Percentiles rank a stretch among this genome's conserved stretches.
phyloP scores from a whole-genome alignment of 2,888 invertebrate species.

The Carterocephalus palaemon region DNA sequence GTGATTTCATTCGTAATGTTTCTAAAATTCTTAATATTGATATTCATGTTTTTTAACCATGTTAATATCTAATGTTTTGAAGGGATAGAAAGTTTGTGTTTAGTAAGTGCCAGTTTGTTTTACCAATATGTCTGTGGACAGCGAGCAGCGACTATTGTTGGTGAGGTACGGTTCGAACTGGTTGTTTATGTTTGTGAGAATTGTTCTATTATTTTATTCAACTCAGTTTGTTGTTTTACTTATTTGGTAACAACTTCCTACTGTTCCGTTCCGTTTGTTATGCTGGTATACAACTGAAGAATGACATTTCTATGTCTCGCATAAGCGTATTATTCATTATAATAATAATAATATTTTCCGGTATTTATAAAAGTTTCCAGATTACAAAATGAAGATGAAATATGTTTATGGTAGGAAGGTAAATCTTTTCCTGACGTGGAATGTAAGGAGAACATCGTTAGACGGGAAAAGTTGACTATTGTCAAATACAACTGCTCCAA shows the following conservation, averaged over 20 bases:
- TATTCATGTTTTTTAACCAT: not conserved
- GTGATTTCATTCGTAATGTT: slow-evolving; percentile 31
- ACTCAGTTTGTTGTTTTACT: slow-evolving; percentile 6
- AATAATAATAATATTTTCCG: too few relatives aligned
- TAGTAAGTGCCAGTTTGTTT: slow-evolving; percentile 28
- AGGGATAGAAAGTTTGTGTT: slow-evolving; percentile 23
- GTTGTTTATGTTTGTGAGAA: slow-evolving; percentile 9
- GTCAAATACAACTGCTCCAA: too few relatives aligned
- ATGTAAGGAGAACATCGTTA: too few relatives aligned
- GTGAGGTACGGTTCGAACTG: slow-evolving; percentile 42
- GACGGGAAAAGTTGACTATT: too few relatives aligned
- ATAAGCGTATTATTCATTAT: not conserved
- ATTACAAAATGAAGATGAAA: too few relatives aligned
- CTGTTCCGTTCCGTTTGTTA: slow-evolving; percentile 9
- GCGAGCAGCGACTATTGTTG: slow-evolving; percentile 49
- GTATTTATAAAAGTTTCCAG: too few relatives aligned
- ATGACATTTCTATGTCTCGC: not conserved
- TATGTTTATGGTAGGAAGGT: too few relatives aligned
- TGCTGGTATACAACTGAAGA: slow-evolving; percentile 6
- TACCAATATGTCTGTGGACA: slow-evolving; percentile 47
- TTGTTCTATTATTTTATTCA: slow-evolving; percentile 15
- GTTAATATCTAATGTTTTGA: slow-evolving; percentile 3
- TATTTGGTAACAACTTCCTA: slow-evolving; percentile 15
- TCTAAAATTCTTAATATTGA: too few relatives aligned
- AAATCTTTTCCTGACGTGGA: too few relatives aligned